phyloP scores from a whole-genome alignment of 1,140 invertebrate genomes.

The Neodiprion virginianus region DNA sequence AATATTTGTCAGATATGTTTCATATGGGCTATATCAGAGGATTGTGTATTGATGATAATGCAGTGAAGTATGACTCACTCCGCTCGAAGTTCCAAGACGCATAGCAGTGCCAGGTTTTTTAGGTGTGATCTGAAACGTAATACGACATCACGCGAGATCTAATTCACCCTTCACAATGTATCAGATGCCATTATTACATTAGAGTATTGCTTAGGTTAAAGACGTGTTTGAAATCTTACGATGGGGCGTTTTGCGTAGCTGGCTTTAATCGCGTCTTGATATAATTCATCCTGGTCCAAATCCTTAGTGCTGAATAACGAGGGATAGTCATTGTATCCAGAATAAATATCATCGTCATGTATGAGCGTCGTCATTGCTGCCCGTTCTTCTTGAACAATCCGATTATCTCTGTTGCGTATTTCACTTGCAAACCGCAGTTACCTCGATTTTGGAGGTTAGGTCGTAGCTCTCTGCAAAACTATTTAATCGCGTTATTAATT shows the following conservation, averaged over 20 bases:
- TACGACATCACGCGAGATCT: constrained; percentile 5
- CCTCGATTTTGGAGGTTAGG: no score
- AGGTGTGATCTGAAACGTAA: constrained; percentile 48
- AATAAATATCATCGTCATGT: constrained; percentile 67
- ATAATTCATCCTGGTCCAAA: constrained; percentile 70
- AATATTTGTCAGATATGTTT: no score
- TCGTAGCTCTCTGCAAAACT: no score
- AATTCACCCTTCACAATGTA: no score
- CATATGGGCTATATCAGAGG: no score
- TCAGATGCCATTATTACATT: no score
- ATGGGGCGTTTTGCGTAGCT: constrained; percentile 69
- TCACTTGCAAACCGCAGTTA: no score
- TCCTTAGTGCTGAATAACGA: constrained; percentile 70
- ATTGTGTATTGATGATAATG: no score
- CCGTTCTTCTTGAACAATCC: no score
- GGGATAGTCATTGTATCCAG: constrained; percentile 74
- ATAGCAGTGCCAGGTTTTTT: constrained; percentile 59
- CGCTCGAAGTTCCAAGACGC: constrained; percentile 62
- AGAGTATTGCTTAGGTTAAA: not conserved
- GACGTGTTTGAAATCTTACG: constrained; percentile 44
- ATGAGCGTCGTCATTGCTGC: not conserved
- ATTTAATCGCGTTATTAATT: no score
- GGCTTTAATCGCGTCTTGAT: constrained; percentile 68
- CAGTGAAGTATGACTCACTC: constrained; percentile 49
- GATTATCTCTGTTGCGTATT: no score